Base-by-base conservation (phyloP, 1,140 invertebrate species). In the Drosophila chauvacae region DNA sequence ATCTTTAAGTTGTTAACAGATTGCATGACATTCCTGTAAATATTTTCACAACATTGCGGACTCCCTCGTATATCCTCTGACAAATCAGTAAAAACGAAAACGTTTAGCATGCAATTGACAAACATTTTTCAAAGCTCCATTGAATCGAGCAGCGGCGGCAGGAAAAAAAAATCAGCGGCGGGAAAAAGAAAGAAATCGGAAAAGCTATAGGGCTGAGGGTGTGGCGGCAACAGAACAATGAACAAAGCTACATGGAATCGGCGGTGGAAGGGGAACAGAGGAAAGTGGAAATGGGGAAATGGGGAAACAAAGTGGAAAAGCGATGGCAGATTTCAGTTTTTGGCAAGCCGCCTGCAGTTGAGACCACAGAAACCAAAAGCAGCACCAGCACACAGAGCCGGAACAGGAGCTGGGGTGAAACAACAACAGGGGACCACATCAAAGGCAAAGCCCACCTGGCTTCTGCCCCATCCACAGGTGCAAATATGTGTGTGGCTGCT, bases 341-440 rank as follows among this genome's bases (percentile, higher is more conserved):
- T 60, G 70, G 70, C 55, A 60, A 73, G 45, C 70, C 30, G 81
- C 44, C 77, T 77, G 77, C 58, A 57, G 71, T 60, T 73, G 76
- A 77, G 64, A 63, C 81, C 77, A 74, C 70, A 74, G 57, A 70
- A 50, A 28, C 57, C 61, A 59, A 65, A 72, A 55, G 56, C 30
- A 65, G 16, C 39, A 20, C 16, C 33, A 47, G 14, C 41, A 26
- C 59, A 65, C 18, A 30, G 45, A 14, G 7, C 1, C 16, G 47
- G 11, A 33, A 33, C 28, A 7, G 50, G 28, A 69, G 51, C 42
- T 14, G 37, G 20, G n/a, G 28, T 14, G n/a, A 11, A 60, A 72
- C 70, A 73, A 72, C 70, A 73, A 85, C 81, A 75, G 59, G 62
- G 63, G 39, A 65, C 80, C 84, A 77, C 84, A 88, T 88, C 84